Evolutionary conservation across 2,888 invertebrate species (phyloP).

Genomic region (Eupelmus urozonus): DNA sequence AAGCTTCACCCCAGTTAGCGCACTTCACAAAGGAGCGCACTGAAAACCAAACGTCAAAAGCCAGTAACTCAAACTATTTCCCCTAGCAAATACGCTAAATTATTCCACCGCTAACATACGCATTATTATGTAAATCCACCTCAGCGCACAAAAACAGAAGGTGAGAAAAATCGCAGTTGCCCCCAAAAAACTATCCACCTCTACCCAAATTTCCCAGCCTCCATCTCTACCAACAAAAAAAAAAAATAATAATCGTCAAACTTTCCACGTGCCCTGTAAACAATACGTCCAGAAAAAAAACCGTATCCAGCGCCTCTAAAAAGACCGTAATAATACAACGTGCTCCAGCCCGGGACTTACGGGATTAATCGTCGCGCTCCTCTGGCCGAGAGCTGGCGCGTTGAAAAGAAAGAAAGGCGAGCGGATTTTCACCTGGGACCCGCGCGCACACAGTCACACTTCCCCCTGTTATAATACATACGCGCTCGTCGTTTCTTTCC

Average conservation of each 20-base stretch:
- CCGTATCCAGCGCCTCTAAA: neutral
- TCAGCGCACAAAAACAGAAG: neutral
- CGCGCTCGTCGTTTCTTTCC: neutral
- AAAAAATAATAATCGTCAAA: constrained; percentile 30
- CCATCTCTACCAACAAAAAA: neutral
- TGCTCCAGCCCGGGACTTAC: constrained; percentile 32
- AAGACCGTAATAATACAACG: constrained; percentile 26
- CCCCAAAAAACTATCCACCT: constrained; percentile 18
- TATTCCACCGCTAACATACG: constrained; percentile 20
- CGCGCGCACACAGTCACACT: constrained; percentile 8
- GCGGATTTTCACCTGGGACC: constrained; percentile 58
- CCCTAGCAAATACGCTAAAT: neutral
- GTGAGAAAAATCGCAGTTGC: constrained; percentile 12
- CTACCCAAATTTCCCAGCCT: neutral
- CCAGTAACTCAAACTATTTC: too few species aligned
- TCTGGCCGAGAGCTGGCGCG: neutral
- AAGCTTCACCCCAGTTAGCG: too few species aligned
- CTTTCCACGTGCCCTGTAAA: constrained; percentile 30
- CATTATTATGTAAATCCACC: constrained; percentile 42
- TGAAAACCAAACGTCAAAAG: too few species aligned
- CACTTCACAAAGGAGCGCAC: too few species aligned
- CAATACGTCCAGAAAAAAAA: constrained; percentile 12
- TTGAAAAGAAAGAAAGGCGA: constrained; percentile 38
- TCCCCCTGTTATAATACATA: neutral
- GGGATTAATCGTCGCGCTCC: constrained; percentile 55